Conservation (phyloP, 1,140 invertebrate species). For the Pseudobourletiella spinata region DNA sequence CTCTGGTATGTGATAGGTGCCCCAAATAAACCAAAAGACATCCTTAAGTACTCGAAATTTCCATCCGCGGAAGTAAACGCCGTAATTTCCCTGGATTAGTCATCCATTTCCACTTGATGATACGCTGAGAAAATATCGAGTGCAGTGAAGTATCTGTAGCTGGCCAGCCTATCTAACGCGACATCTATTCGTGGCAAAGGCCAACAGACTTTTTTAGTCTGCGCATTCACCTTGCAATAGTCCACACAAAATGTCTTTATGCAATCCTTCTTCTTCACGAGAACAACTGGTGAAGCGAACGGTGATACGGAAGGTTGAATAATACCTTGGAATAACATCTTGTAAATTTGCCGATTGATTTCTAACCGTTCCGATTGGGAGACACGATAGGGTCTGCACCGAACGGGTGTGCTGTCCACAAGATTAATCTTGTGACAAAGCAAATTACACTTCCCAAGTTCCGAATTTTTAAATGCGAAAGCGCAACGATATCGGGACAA, state of each 20-base stretch:
- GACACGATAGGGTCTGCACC: slow-evolving; percentile 3
- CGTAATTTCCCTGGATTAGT: slow-evolving; percentile 36
- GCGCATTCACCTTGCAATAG: slow-evolving; percentile 16
- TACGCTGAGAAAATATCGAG: slow-evolving; percentile 18
- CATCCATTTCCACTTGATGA: slow-evolving; percentile 18
- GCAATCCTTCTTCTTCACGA: slow-evolving; percentile 32
- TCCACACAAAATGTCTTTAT: slow-evolving; percentile 19
- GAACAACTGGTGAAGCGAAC: slow-evolving; percentile 28
- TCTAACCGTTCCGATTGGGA: neutral
- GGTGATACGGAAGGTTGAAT: slow-evolving; percentile 27
- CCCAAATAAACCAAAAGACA: slow-evolving; percentile 37
- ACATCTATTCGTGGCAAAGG: slow-evolving; percentile 2
- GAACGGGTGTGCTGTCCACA: neutral
- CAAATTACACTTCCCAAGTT: neutral
- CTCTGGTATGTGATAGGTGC: slow-evolving; percentile 32
- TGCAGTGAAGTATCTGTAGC: neutral
- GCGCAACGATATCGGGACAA: neutral
- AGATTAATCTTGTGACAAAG: neutral
- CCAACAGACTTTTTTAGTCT: slow-evolving; percentile 1
- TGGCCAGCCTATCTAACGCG: slow-evolving; percentile 3
- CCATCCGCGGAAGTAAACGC: slow-evolving; percentile 36
- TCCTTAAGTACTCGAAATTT: slow-evolving; percentile 33
- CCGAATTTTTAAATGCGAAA: neutral
- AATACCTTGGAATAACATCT: slow-evolving; percentile 29
- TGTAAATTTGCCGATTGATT: slow-evolving; percentile 15